A percentile compares a stretch with the other conserved stretches of the same genome.
These are phyloP conservation scores for Erpornis zantholeuca DNA, from an alignment of 2,113 vertebrate species.

Conservation along the genomic window DNA sequence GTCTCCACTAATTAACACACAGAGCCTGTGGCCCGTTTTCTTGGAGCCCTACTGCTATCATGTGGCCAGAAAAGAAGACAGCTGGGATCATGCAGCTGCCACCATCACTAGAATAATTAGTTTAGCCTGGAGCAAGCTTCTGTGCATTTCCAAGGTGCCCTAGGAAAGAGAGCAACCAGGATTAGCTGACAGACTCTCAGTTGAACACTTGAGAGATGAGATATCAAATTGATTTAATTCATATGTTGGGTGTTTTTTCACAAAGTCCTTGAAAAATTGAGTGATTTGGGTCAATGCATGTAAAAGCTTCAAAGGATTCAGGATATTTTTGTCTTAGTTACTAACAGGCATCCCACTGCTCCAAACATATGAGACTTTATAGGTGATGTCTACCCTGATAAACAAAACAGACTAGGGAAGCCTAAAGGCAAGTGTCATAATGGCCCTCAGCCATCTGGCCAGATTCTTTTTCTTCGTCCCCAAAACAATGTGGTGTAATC, in stretches of 20 bases:
- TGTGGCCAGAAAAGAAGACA: conserved; percentile 49
- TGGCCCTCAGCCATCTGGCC: conserved; percentile 6
- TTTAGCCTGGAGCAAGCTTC: conserved; percentile 47
- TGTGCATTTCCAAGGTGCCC: conserved; percentile 39
- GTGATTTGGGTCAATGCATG: conserved; percentile 23
- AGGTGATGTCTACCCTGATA: conserved; percentile 31
- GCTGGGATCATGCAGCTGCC: conserved; percentile 48
- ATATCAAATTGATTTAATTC: conserved; percentile 59
- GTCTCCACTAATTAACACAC: not conserved
- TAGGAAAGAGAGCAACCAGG: conserved; percentile 38
- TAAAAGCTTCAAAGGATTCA: conserved; percentile 32
- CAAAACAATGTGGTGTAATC: not conserved
- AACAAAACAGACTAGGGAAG: not conserved
- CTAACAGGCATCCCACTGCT: conserved; percentile 26
- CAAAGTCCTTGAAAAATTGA: conserved; percentile 19
- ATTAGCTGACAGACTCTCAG: conserved; percentile 17
- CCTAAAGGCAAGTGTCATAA: conserved; percentile 19
- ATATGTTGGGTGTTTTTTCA: not conserved
- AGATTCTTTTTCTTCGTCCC: not conserved
- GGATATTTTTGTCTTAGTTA: conserved; percentile 15
- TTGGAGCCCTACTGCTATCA: conserved; percentile 61
- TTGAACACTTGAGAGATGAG: conserved; percentile 55
- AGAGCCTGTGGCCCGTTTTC: conserved; percentile 10
- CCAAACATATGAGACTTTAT: conserved; percentile 31
- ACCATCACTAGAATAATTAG: conserved; percentile 41